Evolutionary conservation across 2,888 invertebrate species (phyloP), one percentile per base, ranked within the genome.

Genomic region (Patella pellucida): DNA sequence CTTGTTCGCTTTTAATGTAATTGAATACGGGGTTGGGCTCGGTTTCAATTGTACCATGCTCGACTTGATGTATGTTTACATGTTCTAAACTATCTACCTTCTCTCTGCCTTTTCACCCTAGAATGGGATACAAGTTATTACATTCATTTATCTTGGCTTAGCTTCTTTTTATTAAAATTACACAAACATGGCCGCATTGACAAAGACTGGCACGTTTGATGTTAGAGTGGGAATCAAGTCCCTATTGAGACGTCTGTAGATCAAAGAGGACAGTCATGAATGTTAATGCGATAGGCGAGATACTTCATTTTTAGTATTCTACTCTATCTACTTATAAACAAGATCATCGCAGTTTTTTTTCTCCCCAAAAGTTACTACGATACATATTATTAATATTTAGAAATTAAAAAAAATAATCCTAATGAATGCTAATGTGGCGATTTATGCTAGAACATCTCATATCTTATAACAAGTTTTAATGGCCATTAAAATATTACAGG

Each of bases 1-100:
- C 73, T 75, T 76, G 76, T 76, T 73, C 72, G 72, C 78, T 76
- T 78, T 76, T 78, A 76, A 78, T 78, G 78, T 78, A 78, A 78
- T 78, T 78, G 78, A 78, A 78, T 76, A 76, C 68, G 69, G 69
- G 68, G 70, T 71, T 52, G 62, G 23, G 51, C 51, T 23, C 19
- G 41, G 72, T 62, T 23, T 62, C 19, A 62, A 19, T 62, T 62
- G 62, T 62, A 62, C 62, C 62, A 62, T 62, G 62, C 62, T 62
- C 62, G 19, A 62, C 62, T 62, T 23, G 62, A 23, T 62, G 62
- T 62, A 62, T 62, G 62, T 62, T 62, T 62, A 62, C 62, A 62
- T 62, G 62, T 62, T 62, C 62, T 62, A 62, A 62, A 62, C 62
- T 62, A 62, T 62, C 62, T 62, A 62, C 62, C 23, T 62, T 62